Base-by-base conservation (phyloP, 2,888 invertebrate genomes). In the Thymelicus acteon region DNA sequence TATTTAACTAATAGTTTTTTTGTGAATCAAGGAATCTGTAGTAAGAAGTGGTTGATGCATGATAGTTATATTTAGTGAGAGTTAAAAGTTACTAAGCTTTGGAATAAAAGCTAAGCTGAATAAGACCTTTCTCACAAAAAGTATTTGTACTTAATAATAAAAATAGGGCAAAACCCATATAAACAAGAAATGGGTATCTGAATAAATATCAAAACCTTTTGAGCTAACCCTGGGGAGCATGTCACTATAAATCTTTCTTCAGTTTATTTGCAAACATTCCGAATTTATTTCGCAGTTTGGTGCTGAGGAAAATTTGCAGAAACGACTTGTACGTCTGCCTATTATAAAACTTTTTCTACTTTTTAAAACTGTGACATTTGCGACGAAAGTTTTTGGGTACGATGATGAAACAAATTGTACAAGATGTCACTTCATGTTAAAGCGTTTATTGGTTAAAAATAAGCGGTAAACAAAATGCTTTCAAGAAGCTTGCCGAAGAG, bases 171-270 rank as follows among this genome's bases (percentile, higher is more conserved):
- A 12, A 7, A 15, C 10, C 49, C 49, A n/a, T 19, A 15, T 12
- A 52, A 52, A 52, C 15, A 19, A 19, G 15, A 52, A 52, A 52
- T 52, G 49, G 15, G 12, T 15, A 52, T 19, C 49, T 52, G 49
- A 52, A n/a, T 40, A 57, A 65, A 49, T 40, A 64, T 57, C 57
- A 10, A 57, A 54, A 47, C 66, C 66, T 47, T 67, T 67, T 58
- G 19, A 54, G 54, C 48, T 58, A 31, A 10, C 58, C 37, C 66
- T 15, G 47, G 37, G 66, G 60, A 49, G 15, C 24, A 24, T 12
- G 19, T 7, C 49, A 60, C 67, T 60, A 67, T 67, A 67, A 67
- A 67, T 67, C 60, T 67, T 40, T 60, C 39, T 13, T 15, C 67
- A 49, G 60, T 39, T 31, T 60, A 48, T 67, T 60, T 67, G 60